Conservation (phyloP, 2,888 invertebrate genomes). For the Ditylenchus weischeri region DNA sequence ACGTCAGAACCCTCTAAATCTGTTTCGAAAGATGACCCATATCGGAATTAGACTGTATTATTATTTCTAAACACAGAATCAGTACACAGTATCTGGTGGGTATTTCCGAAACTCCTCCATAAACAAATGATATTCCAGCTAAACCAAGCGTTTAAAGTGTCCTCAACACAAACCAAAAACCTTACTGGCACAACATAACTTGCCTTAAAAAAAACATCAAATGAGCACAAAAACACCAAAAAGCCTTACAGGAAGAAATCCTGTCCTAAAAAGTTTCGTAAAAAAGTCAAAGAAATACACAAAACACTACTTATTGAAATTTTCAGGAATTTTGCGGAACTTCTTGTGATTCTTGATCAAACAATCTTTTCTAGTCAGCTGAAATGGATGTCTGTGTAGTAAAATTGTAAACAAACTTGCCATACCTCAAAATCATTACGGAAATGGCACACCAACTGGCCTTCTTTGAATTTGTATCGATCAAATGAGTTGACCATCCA, state of each 20-base stretch:
- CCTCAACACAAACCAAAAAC: slow-evolving; percentile 8
- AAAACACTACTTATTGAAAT: slow-evolving; percentile 26
- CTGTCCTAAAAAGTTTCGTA: neutral
- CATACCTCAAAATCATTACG: slow-evolving; percentile 64
- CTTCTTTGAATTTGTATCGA: slow-evolving; percentile 61
- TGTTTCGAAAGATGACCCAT: too few relatives aligned
- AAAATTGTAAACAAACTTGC: too few relatives aligned
- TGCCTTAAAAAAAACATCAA: slow-evolving; percentile 63
- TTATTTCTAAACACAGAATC: too few relatives aligned
- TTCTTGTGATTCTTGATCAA: slow-evolving; percentile 55
- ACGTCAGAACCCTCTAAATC: too few relatives aligned
- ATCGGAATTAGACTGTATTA: too few relatives aligned
- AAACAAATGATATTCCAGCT: slow-evolving; percentile 67
- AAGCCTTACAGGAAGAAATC: slow-evolving; percentile 52
- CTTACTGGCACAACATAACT: slow-evolving; percentile 67
- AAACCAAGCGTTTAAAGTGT: slow-evolving; percentile 26
- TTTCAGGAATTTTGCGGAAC: slow-evolving; percentile 41
- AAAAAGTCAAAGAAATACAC: neutral
- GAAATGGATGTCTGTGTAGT: too few relatives aligned
- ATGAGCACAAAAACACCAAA: too few relatives aligned
- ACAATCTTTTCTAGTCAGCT: slow-evolving; percentile 65
- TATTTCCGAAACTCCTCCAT: slow-evolving; percentile 67
- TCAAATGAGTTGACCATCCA: slow-evolving; percentile 63
- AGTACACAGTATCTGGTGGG: slow-evolving; percentile 61
- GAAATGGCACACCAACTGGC: slow-evolving; percentile 67